Evolutionary conservation across 1,140 invertebrate species (phyloP), one percentile per base, ranked within the genome.

Genomic region (Saxidomus purpurata): DNA sequence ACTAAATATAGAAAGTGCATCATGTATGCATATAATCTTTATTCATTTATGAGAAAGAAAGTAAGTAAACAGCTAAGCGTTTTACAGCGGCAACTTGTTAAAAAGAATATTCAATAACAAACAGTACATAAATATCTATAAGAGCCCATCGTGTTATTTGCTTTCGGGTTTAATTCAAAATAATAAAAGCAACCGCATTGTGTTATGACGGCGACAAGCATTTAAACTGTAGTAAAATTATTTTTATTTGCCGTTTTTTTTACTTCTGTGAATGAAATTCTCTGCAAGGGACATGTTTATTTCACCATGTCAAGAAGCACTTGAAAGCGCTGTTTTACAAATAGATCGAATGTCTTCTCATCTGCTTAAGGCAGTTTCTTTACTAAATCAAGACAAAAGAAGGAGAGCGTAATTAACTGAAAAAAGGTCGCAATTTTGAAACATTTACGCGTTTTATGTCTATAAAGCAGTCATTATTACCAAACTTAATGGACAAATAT

Each of bases 221-320:
- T 71, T 71, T 71, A 22, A 40, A 71, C 9, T 36, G 67, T 71
- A 38, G 67, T 71, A 71, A 38, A 38, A 38, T 71, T 71, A 22
- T 38, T 71, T 71, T 71, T 4, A 36, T 71, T 71, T 38, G 34
- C 67, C 34, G 34, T 19, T 36, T 71, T 71, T 38, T 38, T 40
- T 34, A 28, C 61, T 67, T 71, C 67, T 71, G 34, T 71, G 67
- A 71, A 71, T 71, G 67, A 71, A 71, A 71, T 71, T 71, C 67
- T 71, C 67, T 71, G 67, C 67, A 71, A 71, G 67, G 67, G 67
- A 71, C 67, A 38, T 71, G 67, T 71, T 71, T 71, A 71, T 71
- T 71, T 40, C 34, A 40, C 67, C 36, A 71, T 67, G 61, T 67
- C 61, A 67, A 38, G 3, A 34, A 40, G 25, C 34, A 71, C 67